phyloP scores from a whole-genome alignment of 2,888 invertebrate genomes.

The Nomada lathburiana region DNA sequence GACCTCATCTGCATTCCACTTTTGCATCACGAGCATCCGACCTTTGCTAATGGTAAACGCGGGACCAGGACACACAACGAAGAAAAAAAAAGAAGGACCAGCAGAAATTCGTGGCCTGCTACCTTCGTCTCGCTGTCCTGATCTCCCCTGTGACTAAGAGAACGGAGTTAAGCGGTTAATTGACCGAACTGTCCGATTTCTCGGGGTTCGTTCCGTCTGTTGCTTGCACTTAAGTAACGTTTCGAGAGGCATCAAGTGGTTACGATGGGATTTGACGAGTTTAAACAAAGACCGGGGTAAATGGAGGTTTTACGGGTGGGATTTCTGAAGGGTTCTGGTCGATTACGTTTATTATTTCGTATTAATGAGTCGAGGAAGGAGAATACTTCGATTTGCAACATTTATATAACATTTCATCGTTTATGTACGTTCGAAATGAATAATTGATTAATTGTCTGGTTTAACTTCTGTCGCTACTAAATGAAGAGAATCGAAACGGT shows the following conservation, averaged over 20 bases:
- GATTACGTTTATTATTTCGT: no score
- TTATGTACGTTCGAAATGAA: no score
- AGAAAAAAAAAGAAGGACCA: neutral
- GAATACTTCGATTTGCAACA: no score
- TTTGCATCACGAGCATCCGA: conserved; percentile 46
- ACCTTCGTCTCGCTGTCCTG: neutral
- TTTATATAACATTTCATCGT: no score
- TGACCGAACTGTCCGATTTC: conserved; percentile 53
- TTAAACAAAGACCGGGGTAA: neutral
- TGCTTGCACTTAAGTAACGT: conserved; percentile 30
- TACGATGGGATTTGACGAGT: neutral
- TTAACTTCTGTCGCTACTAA: no score
- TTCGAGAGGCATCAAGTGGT: neutral
- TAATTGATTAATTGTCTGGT: no score
- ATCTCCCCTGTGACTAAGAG: conserved; percentile 5
- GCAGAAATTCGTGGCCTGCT: conserved; percentile 30
- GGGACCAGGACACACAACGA: conserved; percentile 20
- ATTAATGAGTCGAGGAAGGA: no score
- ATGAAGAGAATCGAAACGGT: no score
- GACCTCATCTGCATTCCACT: conserved; percentile 68
- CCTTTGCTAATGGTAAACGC: conserved; percentile 63
- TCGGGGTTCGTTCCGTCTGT: neutral
- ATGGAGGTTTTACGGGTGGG: neutral
- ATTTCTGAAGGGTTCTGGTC: neutral
- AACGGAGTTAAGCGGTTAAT: conserved; percentile 69